A percentile compares a stretch with the other conserved stretches of the same genome.
Conservation (phyloP, 2,797 vertebrate species). For the Gastrophryne carolinensis region DNA sequence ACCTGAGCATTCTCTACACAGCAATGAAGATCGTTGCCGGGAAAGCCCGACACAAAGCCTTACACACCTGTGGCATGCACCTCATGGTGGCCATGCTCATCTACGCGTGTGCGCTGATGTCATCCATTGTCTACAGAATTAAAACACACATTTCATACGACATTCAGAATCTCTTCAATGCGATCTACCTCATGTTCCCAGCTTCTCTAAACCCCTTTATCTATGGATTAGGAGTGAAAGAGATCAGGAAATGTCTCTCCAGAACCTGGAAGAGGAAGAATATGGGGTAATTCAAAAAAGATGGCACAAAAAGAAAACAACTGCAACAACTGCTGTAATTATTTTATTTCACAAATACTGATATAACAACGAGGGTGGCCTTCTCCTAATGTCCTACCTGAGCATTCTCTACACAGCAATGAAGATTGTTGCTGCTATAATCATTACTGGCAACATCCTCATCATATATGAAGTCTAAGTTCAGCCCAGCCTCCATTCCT, state of each 20-base stretch:
- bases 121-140: slow-evolving; percentile 14
- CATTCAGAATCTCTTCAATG: slow-evolving; percentile 41
- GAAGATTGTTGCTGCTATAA: too few species aligned
- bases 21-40: slow-evolving; percentile 43
- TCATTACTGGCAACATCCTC: slow-evolving; percentile 23
- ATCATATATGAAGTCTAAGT: slow-evolving; percentile 23
- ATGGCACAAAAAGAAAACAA: too few species aligned
- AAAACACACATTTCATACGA: slow-evolving; percentile 46
- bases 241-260: background rate
- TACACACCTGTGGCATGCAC: slow-evolving; percentile 36
- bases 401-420: too few species aligned
- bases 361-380: too few species aligned
- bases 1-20: slow-evolving; percentile 24
- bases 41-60: slow-evolving; percentile 35
- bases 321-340: too few species aligned
- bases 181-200: slow-evolving; percentile 8
- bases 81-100: slow-evolving; percentile 49
- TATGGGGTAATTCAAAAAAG: too few species aligned
- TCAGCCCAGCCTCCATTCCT: slow-evolving; percentile 44
- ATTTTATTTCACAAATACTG: too few species aligned
- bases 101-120: slow-evolving; percentile 49
- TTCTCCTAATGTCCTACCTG: too few species aligned
- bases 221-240: slow-evolving; percentile 24
- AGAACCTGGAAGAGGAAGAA: background rate
- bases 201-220: slow-evolving; percentile 5